Percentiles rank a stretch among this genome's conserved stretches.
Evolutionary conservation across 2,113 vertebrate species (phyloP).

Genomic region (Pachycephala philippinensis): DNA sequence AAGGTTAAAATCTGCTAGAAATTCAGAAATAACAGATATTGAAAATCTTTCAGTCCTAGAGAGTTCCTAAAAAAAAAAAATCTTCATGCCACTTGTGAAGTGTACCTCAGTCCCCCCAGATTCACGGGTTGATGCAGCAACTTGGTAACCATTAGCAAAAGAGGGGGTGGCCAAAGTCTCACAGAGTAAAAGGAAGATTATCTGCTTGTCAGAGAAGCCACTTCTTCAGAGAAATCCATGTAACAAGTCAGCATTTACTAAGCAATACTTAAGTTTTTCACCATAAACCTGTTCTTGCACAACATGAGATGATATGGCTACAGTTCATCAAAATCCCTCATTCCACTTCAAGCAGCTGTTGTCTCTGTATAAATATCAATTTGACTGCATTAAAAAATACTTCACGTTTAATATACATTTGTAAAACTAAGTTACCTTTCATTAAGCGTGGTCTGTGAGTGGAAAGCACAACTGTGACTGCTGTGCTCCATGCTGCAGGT

Average conservation of each 20-base stretch:
- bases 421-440: slow-evolving; percentile 76
- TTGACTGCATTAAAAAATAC: background rate
- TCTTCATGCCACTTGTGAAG: background rate
- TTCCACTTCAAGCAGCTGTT: background rate
- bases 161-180: background rate
- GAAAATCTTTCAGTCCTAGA: background rate
- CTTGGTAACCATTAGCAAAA: background rate
- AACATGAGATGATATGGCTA: background rate
- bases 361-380: background rate
- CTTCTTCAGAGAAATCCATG: background rate
- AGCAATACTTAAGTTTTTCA: background rate
- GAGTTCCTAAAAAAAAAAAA: background rate
- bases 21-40: background rate
- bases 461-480: slow-evolving; percentile 73
- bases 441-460: slow-evolving; percentile 75
- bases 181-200: background rate
- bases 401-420: background rate
- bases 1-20: background rate
- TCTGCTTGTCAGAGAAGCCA: background rate
- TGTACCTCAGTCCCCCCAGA: background rate
- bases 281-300: background rate
- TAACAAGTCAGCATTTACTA: background rate
- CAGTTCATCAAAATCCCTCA: background rate
- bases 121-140: background rate
- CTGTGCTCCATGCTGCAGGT: slow-evolving; percentile 73